A percentile compares a stretch with the other conserved stretches of the same genome.
These are phyloP conservation scores for Antitype chi DNA, from an alignment of 2,888 invertebrate species.

Conservation along the genomic window DNA sequence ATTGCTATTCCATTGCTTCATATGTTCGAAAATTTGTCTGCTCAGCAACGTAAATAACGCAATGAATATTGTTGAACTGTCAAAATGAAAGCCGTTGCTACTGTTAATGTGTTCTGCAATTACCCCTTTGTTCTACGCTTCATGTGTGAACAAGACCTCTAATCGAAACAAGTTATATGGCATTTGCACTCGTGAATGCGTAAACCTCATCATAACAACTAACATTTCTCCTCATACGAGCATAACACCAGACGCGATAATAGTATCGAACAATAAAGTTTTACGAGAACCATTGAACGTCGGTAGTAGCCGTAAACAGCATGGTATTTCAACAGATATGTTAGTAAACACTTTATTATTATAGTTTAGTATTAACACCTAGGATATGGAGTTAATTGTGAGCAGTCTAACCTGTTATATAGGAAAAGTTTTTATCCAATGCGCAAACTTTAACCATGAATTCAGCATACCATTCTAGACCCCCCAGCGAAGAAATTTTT, in stretches of 20 bases:
- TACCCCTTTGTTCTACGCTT: not conserved
- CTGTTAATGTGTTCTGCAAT: too few species aligned
- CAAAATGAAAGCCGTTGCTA: too few species aligned
- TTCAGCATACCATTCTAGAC: too few species aligned
- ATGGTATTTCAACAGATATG: slow-evolving; percentile 46
- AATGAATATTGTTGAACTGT: too few species aligned
- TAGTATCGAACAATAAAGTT: slow-evolving; percentile 53
- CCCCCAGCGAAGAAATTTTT: too few species aligned
- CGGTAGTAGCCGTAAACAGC: slow-evolving; percentile 41
- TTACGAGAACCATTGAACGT: slow-evolving; percentile 60
- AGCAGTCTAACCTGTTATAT: slow-evolving; percentile 3
- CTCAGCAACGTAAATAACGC: too few species aligned
- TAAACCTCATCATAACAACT: slow-evolving; percentile 9
- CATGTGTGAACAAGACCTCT: not conserved
- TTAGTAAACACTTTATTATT: slow-evolving; percentile 45
- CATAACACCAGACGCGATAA: slow-evolving; percentile 14
- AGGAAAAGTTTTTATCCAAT: too few species aligned
- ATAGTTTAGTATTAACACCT: slow-evolving; percentile 36
- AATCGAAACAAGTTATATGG: slow-evolving; percentile 4
- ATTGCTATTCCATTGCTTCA: too few species aligned
- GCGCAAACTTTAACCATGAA: too few species aligned
- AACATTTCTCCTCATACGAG: slow-evolving; percentile 19
- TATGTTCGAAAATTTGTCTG: too few species aligned
- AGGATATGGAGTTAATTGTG: slow-evolving; percentile 12
- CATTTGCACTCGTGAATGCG: slow-evolving; percentile 19